These are phyloP conservation scores for Phortica okadai DNA, from an alignment of 2,888 invertebrate genomes.

Conservation along the genomic window DNA sequence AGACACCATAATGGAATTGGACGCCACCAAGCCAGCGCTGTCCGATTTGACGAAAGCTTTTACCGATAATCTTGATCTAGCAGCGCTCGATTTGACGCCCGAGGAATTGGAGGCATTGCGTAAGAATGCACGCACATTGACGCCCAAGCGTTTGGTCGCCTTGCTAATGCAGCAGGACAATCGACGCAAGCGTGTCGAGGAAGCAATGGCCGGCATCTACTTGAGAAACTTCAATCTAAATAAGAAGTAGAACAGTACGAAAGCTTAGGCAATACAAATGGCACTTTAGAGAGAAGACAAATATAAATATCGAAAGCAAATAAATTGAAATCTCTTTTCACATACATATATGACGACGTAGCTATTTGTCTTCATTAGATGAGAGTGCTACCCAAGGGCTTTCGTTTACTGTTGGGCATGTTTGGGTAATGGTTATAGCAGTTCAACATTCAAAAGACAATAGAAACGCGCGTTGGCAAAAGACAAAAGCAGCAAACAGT, in stretches of 20 bases:
- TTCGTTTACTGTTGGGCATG: neutral
- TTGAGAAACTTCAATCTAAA: constrained; percentile 59
- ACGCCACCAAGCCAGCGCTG: neutral
- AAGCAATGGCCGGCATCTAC: constrained; percentile 59
- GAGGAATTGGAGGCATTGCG: constrained; percentile 36
- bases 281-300: constrained; percentile 12
- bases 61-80: neutral
- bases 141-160: constrained; percentile 49
- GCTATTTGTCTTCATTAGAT: constrained; percentile 62
- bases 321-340: constrained; percentile 59
- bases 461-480: neutral
- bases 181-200: constrained; percentile 56
- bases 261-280: constrained; percentile 20
- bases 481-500: neutral
- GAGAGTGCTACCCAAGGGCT: constrained; percentile 26
- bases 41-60: neutral
- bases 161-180: constrained; percentile 52
- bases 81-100: neutral
- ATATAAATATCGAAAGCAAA: constrained; percentile 47
- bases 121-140: constrained; percentile 51
- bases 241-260: constrained; percentile 40
- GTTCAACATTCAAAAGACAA: constrained; percentile 10
- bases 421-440: neutral
- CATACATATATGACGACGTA: constrained; percentile 33
- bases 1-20: neutral